phyloP scores from a whole-genome alignment of 2,888 invertebrate species.

The Agrotis clavis region DNA sequence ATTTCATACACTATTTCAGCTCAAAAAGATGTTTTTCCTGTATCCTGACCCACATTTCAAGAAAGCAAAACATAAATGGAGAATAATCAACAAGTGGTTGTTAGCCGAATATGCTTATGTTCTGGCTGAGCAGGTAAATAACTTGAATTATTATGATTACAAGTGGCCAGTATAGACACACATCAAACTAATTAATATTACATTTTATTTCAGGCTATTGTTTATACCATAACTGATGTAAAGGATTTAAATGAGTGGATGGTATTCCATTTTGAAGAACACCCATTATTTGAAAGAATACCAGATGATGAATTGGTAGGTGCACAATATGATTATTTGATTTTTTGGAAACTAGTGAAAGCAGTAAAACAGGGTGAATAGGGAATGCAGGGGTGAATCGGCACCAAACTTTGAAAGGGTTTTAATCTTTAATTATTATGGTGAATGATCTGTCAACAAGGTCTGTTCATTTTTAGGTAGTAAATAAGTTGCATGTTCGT shows the following conservation, averaged over 20 bases:
- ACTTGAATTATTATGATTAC: background rate
- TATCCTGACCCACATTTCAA: slow-evolving; percentile 99
- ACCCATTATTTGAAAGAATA: slow-evolving; percentile 96
- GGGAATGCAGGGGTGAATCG: too few species aligned
- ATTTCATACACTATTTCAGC: slow-evolving; percentile 88
- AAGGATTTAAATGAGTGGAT: slow-evolving; percentile 99
- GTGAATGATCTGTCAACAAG: too few species aligned
- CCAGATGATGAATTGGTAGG: slow-evolving; percentile 94
- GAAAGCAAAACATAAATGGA: slow-evolving; percentile 99
- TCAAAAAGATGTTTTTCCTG: slow-evolving; percentile 99
- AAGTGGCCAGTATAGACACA: too few species aligned
- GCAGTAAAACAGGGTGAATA: too few species aligned
- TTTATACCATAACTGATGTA: slow-evolving; percentile 99
- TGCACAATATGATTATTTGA: background rate
- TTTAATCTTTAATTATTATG: too few species aligned
- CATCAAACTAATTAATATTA: slow-evolving; percentile 2
- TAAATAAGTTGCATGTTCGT: too few species aligned
- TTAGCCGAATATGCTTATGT: slow-evolving; percentile 99
- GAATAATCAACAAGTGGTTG: slow-evolving; percentile 98
- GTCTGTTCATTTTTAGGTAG: too few species aligned
- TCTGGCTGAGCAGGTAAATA: slow-evolving; percentile 94
- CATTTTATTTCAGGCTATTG: slow-evolving; percentile 92
- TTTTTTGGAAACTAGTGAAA: background rate
- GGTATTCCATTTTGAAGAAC: slow-evolving; percentile 96
- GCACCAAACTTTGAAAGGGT: too few species aligned